Evolutionary conservation across 2,888 invertebrate genomes (phyloP).

Genomic region (Zaprionus bogoriensis): DNA sequence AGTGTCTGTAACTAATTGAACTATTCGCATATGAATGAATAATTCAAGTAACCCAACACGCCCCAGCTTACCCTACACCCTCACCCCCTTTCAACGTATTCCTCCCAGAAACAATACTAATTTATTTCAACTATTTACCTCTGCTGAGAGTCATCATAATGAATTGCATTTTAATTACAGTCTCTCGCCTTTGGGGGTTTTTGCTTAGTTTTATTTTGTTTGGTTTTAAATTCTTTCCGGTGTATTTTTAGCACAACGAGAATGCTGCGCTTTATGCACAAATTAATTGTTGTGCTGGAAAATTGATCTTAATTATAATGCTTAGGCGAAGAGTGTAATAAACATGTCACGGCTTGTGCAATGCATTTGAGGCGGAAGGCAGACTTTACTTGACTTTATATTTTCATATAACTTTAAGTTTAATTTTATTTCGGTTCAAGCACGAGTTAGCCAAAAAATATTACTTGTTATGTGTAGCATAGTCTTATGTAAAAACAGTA

Average conservation of each 20-base stretch:
- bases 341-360: background rate
- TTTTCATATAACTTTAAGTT: background rate
- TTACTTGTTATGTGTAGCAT: no score
- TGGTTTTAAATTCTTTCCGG: constrained; percentile 44
- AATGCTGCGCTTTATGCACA: constrained; percentile 27
- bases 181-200: constrained; percentile 10
- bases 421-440: no score
- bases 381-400: background rate
- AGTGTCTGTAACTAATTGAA: constrained; percentile 52
- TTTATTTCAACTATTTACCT: constrained; percentile 31
- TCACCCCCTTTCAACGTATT: no score
- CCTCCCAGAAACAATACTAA: constrained; percentile 18
- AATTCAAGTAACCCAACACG: constrained; percentile 36
- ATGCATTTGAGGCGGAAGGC: background rate
- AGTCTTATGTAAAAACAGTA: no score
- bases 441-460: no score
- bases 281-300: constrained; percentile 22
- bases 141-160: constrained; percentile 33
- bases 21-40: constrained; percentile 48
- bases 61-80: no score
- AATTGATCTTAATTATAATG: background rate
- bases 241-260: constrained; percentile 7
- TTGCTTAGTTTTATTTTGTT: constrained; percentile 16
- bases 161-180: constrained; percentile 60
- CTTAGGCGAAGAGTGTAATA: background rate